Percentiles rank a stretch among this genome's conserved stretches.
These are phyloP conservation scores for Trimorus sp. DNA, from an alignment of 2,888 invertebrate species.

Conservation along the genomic window DNA sequence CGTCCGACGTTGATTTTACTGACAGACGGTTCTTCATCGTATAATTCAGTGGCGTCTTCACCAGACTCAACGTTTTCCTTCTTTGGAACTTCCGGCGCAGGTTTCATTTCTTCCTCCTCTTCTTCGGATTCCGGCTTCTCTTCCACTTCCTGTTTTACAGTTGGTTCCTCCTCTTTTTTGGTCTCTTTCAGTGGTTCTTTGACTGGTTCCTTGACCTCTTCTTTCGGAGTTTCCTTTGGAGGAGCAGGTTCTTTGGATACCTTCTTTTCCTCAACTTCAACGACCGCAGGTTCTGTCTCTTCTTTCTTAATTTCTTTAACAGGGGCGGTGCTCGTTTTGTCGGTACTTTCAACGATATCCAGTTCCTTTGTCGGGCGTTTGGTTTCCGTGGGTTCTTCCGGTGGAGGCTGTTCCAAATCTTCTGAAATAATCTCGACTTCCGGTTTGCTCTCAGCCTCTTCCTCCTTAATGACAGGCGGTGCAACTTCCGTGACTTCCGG, in stretches of 20 bases:
- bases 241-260: no score
- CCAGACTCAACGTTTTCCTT: slow-evolving; percentile 77
- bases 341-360: no score
- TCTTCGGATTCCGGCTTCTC: slow-evolving; percentile 58
- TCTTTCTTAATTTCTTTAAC: no score
- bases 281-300: no score
- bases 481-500: no score
- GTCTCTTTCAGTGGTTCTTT: slow-evolving; percentile 1
- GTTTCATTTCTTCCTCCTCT: slow-evolving; percentile 68
- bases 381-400: no score
- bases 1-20: slow-evolving; percentile 77
- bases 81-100: slow-evolving; percentile 71
- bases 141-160: slow-evolving; percentile 52
- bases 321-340: no score
- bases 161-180: slow-evolving; percentile 26
- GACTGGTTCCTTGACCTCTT: slow-evolving; percentile 12
- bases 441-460: no score
- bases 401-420: no score
- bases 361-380: no score
- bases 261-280: slow-evolving; percentile 21
- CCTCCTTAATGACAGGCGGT: no score
- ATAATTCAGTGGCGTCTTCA: slow-evolving; percentile 81
- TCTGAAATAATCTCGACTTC: no score
- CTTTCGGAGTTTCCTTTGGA: slow-evolving; percentile 7
- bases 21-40: slow-evolving; percentile 77